Conservation (phyloP, 2,113 vertebrate genomes). For the Odobenus rosmarus region DNA sequence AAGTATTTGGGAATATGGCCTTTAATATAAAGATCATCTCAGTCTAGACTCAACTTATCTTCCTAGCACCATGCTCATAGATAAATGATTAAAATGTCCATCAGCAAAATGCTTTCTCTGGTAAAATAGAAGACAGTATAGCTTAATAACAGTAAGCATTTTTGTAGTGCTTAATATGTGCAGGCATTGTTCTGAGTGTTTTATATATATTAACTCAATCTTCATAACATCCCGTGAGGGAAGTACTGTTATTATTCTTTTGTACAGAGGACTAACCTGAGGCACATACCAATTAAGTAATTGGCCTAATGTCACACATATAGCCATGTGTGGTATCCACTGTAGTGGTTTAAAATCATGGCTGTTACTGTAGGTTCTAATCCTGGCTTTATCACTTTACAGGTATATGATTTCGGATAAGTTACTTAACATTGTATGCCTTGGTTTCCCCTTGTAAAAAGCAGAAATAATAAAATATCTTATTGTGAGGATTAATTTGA, state of each 20-base stretch:
- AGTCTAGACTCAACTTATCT: neutral
- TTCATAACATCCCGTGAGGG: neutral
- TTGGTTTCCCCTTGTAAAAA: slow-evolving; percentile 33
- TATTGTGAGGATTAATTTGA: neutral
- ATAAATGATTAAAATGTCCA: slow-evolving; percentile 21
- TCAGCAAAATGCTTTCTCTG: slow-evolving; percentile 32
- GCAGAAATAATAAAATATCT: neutral
- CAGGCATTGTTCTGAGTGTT: neutral
- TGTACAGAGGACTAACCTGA: neutral
- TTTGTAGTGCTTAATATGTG: neutral
- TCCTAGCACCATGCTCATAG: neutral
- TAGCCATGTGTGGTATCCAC: neutral
- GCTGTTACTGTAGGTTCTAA: neutral
- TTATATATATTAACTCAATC: neutral
- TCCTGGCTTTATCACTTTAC: neutral
- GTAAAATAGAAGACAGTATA: neutral
- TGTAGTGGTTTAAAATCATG: neutral
- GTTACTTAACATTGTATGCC: neutral
- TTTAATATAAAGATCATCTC: neutral
- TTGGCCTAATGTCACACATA: neutral
- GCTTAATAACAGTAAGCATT: neutral
- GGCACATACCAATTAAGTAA: neutral
- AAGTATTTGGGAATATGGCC: neutral
- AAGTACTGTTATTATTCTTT: neutral
- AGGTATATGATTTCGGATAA: neutral